Evolutionary conservation across 2,113 vertebrate genomes (phyloP).

Genomic region (Myiozetetes cayanensis): DNA sequence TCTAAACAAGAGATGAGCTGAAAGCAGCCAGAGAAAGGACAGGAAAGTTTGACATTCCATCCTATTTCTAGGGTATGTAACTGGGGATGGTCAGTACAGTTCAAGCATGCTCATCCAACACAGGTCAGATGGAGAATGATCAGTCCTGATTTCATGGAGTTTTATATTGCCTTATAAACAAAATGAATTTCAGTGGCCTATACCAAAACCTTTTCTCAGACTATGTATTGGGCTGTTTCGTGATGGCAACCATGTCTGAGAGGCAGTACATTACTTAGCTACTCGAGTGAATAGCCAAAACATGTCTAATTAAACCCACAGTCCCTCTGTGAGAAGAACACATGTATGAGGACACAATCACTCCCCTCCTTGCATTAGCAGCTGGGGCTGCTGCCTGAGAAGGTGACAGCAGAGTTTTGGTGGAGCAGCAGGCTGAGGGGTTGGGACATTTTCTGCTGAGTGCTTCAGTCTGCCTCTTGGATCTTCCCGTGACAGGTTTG

Average conservation of each 20-base stretch:
- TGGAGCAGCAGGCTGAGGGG: neutral
- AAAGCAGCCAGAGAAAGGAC: neutral
- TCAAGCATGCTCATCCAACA: neutral
- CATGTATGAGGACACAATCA: accelerated
- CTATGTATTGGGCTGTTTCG: neutral
- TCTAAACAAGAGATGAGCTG: neutral
- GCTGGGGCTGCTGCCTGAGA: neutral
- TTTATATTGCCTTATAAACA: neutral
- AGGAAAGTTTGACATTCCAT: neutral
- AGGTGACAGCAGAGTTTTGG: accelerated
- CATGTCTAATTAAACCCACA: neutral
- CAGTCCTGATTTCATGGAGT: neutral
- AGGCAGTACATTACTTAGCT: neutral
- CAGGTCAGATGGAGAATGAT: neutral
- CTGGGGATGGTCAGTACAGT: too few species aligned
- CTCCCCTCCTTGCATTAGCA: neutral
- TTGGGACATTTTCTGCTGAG: neutral
- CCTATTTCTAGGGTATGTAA: neutral
- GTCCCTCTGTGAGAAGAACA: neutral
- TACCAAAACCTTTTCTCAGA: neutral
- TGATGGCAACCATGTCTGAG: neutral
- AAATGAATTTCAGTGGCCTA: neutral
- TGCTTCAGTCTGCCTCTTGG: neutral
- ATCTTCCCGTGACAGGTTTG: neutral
- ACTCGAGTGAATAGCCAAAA: neutral